Conservation (phyloP, 2,113 vertebrate species). For the Notothenia rossii region DNA sequence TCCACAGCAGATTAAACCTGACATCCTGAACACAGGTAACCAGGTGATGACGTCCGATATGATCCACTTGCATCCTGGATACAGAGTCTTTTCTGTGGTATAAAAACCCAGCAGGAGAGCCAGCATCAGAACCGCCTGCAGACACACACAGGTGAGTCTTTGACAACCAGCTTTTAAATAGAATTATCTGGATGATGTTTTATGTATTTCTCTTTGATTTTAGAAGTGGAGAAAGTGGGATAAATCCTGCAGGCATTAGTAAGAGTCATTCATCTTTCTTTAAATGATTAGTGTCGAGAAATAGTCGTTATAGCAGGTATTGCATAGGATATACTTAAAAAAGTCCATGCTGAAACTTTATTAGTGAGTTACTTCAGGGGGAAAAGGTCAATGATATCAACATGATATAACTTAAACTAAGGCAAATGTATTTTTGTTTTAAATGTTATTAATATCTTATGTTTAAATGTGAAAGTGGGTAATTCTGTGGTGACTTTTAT, state of each 20-base stretch:
- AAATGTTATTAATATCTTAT: too few species aligned
- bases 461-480: too few species aligned
- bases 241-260: neutral
- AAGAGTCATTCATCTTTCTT: neutral
- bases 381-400: too few species aligned
- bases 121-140: neutral
- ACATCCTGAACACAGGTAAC: neutral
- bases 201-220: neutral
- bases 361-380: too few species aligned
- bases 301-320: neutral
- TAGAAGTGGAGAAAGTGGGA: neutral
- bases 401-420: too few species aligned
- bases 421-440: too few species aligned
- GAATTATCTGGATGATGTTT: too few species aligned
- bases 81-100: constrained; percentile 1
- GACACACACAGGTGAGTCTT: constrained; percentile 34
- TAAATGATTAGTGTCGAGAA: neutral
- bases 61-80: constrained; percentile 6
- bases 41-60: neutral
- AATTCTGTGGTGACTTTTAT: too few species aligned
- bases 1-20: constrained; percentile 7
- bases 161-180: rapidly evolving
- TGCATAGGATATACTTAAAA: too few species aligned
- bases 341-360: too few species aligned
- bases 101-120: constrained; percentile 30